Conservation (phyloP, 1,140 invertebrate genomes). For the Drosophila burlai region DNA sequence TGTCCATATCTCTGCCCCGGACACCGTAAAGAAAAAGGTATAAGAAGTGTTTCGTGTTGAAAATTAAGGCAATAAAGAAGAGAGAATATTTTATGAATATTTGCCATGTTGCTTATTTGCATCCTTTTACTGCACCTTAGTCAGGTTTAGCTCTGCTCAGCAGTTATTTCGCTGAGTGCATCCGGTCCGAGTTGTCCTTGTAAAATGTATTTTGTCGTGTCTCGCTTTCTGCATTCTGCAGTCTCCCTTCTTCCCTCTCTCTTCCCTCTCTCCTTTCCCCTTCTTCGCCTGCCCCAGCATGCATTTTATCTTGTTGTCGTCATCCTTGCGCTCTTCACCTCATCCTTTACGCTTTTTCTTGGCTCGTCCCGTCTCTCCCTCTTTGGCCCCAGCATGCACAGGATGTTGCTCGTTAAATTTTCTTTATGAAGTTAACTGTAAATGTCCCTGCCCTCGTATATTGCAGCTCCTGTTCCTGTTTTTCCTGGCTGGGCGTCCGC, state of each 20-base stretch:
- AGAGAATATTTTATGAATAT: background rate
- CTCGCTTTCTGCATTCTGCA: slow-evolving; percentile 38
- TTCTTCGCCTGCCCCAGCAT: slow-evolving; percentile 28
- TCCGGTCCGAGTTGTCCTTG: slow-evolving; percentile 22
- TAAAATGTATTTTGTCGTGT: slow-evolving; percentile 73
- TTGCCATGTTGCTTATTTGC: background rate
- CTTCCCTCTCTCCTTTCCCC: no score
- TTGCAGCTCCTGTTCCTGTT: slow-evolving; percentile 44
- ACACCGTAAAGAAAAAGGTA: slow-evolving; percentile 2
- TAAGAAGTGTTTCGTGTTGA: no score
- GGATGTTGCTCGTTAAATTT: slow-evolving; percentile 83
- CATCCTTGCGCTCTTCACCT: slow-evolving; percentile 47
- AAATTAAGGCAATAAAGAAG: no score
- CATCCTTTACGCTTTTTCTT: background rate
- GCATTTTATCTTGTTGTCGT: slow-evolving; percentile 82
- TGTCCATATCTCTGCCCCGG: slow-evolving; percentile 13
- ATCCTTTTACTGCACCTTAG: background rate
- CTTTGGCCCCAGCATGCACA: slow-evolving; percentile 47
- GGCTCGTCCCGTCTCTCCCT: background rate
- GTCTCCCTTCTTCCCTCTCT: background rate
- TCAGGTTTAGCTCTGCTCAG: no score
- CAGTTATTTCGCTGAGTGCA: slow-evolving; percentile 16
- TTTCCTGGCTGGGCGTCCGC: slow-evolving; percentile 9
- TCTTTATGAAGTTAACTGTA: slow-evolving; percentile 83
- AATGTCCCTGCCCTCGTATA: slow-evolving; percentile 62